phyloP scores from a whole-genome alignment of 2,113 vertebrate genomes.

The Dromas ardeola region DNA sequence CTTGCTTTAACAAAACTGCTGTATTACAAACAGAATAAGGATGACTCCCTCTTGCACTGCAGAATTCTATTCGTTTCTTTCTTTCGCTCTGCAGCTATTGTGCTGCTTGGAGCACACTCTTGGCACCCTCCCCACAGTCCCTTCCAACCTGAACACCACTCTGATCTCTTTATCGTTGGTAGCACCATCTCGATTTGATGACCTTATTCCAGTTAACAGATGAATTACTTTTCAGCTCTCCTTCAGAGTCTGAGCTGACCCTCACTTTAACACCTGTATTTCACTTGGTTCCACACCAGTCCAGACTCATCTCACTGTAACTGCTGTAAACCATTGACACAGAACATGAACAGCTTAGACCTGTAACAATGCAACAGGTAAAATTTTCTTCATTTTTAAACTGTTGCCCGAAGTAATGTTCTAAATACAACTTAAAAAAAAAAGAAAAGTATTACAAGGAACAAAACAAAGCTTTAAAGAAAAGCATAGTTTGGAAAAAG shows the following conservation, averaged over 20 bases:
- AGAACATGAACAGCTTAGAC: background rate
- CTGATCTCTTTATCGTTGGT: no score
- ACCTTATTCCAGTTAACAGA: background rate
- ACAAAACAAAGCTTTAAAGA: background rate
- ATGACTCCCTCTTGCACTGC: background rate
- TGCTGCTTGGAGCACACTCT: background rate
- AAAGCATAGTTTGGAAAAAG: background rate
- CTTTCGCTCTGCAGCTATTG: background rate
- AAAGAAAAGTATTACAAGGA: background rate
- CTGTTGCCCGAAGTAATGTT: background rate
- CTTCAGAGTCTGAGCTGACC: background rate
- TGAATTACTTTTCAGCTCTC: background rate
- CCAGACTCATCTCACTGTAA: background rate
- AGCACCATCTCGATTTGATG: background rate
- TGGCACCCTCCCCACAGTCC: background rate
- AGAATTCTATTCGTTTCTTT: background rate
- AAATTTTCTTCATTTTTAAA: background rate
- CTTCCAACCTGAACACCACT: background rate
- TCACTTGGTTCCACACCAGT: background rate
- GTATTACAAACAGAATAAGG: background rate
- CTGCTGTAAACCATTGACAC: background rate
- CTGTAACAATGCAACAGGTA: background rate
- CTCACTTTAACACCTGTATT: background rate
- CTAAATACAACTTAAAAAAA: background rate
- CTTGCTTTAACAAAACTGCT: constrained; percentile 23